These are phyloP conservation scores for Andrena camellia DNA, from an alignment of 2,888 invertebrate species.

Conservation along the genomic window DNA sequence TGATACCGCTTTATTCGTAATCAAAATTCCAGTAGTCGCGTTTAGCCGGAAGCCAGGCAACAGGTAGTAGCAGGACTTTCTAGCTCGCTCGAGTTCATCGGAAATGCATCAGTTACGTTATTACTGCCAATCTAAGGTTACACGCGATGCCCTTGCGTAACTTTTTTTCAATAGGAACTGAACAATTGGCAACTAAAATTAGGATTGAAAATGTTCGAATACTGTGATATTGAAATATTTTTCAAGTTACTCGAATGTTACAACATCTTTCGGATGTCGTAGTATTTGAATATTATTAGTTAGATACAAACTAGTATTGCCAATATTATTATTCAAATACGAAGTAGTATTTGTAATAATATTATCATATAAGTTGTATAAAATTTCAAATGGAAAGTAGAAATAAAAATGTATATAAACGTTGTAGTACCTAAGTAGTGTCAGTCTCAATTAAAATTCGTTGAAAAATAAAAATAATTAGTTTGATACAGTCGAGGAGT, in stretches of 20 bases:
- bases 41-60: slow-evolving; percentile 56
- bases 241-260: background rate
- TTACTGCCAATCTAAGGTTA: background rate
- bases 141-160: background rate
- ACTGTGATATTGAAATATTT: background rate
- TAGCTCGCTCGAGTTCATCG: slow-evolving; percentile 16
- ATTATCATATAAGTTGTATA: too few relatives aligned
- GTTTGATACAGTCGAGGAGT: too few relatives aligned
- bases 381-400: too few relatives aligned
- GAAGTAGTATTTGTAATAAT: background rate
- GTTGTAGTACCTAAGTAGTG: too few relatives aligned
- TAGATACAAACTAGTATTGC: background rate
- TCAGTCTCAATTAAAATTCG: too few relatives aligned
- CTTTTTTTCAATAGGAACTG: background rate
- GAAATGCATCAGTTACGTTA: slow-evolving; percentile 24
- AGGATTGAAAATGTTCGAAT: too few relatives aligned
- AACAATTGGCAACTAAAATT: background rate
- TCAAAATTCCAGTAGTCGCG: slow-evolving; percentile 43
- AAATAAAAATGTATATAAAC: too few relatives aligned
- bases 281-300: slow-evolving; percentile 1
- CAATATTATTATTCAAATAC: background rate
- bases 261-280: background rate
- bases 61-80: slow-evolving; percentile 52
- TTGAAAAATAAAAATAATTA: too few relatives aligned
- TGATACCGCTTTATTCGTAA: slow-evolving; percentile 30